Conservation (phyloP, 2,113 vertebrate species). For the Cygnus atratus region DNA sequence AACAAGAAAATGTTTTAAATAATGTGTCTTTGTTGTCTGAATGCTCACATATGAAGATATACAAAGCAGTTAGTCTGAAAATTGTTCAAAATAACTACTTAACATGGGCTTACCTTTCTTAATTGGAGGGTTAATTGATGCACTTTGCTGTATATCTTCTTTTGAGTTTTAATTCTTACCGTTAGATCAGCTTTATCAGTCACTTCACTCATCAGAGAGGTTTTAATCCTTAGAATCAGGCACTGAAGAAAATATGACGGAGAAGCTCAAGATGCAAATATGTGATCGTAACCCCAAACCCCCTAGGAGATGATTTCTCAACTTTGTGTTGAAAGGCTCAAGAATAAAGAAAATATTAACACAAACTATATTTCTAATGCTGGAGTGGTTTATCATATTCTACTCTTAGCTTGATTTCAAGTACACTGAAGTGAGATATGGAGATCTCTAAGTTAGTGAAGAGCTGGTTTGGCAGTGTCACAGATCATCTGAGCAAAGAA, state of each 20-base stretch:
- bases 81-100: not conserved
- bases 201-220: not conserved
- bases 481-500: not conserved
- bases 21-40: not conserved
- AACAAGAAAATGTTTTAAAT: not conserved
- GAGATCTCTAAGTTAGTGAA: not conserved
- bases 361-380: not conserved
- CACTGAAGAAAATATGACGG: not conserved
- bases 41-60: not conserved
- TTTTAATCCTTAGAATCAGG: slow-evolving; percentile 20
- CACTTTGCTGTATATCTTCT: not conserved
- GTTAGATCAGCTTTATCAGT: slow-evolving; percentile 1
- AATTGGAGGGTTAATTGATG: not conserved
- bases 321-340: slow-evolving; percentile 29
- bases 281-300: not conserved
- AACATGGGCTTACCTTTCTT: not conserved
- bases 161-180: slow-evolving; percentile 9
- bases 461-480: not conserved
- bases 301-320: slow-evolving; percentile 50
- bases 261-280: not conserved
- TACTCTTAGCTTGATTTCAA: not conserved
- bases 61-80: not conserved
- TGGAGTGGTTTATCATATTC: slow-evolving; percentile 16
- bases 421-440: not conserved
- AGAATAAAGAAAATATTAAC: slow-evolving; percentile 8